Percentiles rank a stretch among this genome's conserved stretches.
These are phyloP conservation scores for Pristiophorus japonicus DNA, from an alignment of 2,113 vertebrate species.

Conservation along the genomic window DNA sequence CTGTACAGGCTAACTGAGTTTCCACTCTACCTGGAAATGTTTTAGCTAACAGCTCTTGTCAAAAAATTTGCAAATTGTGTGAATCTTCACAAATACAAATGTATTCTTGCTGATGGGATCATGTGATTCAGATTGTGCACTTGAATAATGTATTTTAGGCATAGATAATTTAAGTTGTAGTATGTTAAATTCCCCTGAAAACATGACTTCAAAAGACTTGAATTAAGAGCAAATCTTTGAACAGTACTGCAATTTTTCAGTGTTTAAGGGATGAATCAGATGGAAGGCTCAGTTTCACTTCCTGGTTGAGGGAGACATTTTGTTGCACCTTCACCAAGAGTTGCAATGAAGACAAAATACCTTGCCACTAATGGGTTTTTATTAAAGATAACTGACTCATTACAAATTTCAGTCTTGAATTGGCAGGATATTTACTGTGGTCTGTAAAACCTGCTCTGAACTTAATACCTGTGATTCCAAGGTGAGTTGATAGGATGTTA, in stretches of 20 bases:
- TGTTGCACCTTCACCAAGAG: background rate
- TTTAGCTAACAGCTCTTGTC: background rate
- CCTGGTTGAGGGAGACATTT: background rate
- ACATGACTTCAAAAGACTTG: background rate
- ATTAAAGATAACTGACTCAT: too few species aligned
- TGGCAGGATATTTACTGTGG: too few species aligned
- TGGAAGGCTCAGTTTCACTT: background rate
- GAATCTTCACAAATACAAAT: background rate
- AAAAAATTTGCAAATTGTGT: background rate
- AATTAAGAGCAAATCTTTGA: background rate
- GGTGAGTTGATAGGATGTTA: too few species aligned
- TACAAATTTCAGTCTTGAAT: too few species aligned
- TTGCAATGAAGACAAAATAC: background rate
- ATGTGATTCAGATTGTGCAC: background rate
- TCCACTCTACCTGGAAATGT: background rate
- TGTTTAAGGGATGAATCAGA: background rate
- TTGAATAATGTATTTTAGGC: background rate
- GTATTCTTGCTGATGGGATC: background rate
- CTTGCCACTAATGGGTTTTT: background rate
- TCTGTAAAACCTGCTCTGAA: too few species aligned
- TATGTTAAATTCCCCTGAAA: background rate
- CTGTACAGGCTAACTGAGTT: background rate
- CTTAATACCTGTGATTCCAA: too few species aligned
- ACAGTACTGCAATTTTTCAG: background rate
- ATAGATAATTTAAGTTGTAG: background rate